Conservation (phyloP, 2,888 invertebrate species). For the Drosophila mimetica region DNA sequence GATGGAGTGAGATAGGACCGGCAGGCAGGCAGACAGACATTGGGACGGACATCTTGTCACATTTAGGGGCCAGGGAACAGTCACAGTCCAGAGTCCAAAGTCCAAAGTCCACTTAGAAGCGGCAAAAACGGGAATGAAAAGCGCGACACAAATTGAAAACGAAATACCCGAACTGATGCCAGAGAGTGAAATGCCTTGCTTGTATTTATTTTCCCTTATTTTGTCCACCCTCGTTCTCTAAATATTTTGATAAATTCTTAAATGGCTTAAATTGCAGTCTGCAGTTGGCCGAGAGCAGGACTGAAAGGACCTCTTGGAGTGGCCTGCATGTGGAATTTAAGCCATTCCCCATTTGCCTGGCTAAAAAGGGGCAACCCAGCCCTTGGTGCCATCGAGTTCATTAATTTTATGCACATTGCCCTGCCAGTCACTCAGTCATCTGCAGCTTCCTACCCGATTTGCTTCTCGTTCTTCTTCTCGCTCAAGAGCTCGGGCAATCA, state of each 20-base stretch:
- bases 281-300: slow-evolving; percentile 1
- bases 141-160: slow-evolving; percentile 67
- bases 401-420: slow-evolving; percentile 52
- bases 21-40: slow-evolving; percentile 27
- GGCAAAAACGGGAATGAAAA: slow-evolving; percentile 37
- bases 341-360: slow-evolving; percentile 18
- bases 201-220: slow-evolving; percentile 22
- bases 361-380: slow-evolving; percentile 3
- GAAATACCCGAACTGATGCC: slow-evolving; percentile 52
- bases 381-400: slow-evolving; percentile 35
- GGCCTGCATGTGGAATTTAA: slow-evolving; percentile 21
- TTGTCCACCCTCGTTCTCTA: slow-evolving; percentile 2
- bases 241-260: slow-evolving; percentile 58
- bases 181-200: slow-evolving; percentile 36
- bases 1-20: slow-evolving; percentile 30
- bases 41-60: slow-evolving; percentile 60
- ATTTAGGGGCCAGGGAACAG: slow-evolving; percentile 39
- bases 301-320: not conserved
- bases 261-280: slow-evolving; percentile 49
- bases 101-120: slow-evolving; percentile 41
- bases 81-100: slow-evolving; percentile 1
- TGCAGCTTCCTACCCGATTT: slow-evolving; percentile 29
- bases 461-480: slow-evolving; percentile 2
- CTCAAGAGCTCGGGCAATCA: slow-evolving; percentile 38
- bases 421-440: slow-evolving; percentile 39